Percentiles rank a stretch among this genome's conserved stretches.
Conservation (phyloP, 2,888 invertebrate genomes). For the Noctua janthe region DNA sequence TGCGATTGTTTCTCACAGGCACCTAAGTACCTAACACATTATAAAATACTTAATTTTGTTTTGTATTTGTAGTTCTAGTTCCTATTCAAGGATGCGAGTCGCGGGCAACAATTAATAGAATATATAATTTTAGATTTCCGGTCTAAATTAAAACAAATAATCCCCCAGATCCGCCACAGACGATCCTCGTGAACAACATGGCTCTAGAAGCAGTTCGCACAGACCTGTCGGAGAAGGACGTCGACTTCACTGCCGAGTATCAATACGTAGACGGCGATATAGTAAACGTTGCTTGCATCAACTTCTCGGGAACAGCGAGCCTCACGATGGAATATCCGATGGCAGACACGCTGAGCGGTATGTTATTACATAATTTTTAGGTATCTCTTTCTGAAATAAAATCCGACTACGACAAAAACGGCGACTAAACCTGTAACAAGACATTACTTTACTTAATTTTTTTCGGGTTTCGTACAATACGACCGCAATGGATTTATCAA, state of each 20-base stretch:
- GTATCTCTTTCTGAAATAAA: neutral
- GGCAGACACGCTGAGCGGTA: slow-evolving; percentile 11
- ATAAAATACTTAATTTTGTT: neutral
- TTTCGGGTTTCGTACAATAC: too few relatives aligned
- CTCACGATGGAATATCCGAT: slow-evolving; percentile 12
- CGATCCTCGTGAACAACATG: slow-evolving; percentile 49
- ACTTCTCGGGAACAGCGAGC: neutral
- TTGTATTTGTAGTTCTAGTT: neutral
- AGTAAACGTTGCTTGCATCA: slow-evolving; percentile 5
- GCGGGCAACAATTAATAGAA: neutral
- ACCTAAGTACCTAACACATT: too few relatives aligned
- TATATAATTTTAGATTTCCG: neutral
- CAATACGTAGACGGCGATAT: slow-evolving; percentile 12
- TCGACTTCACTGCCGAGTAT: slow-evolving; percentile 27
- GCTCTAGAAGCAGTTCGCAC: slow-evolving; percentile 6
- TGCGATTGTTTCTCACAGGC: neutral
- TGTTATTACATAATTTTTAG: neutral
- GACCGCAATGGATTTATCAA: too few relatives aligned
- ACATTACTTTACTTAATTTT: too few relatives aligned
- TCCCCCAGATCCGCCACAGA: slow-evolving; percentile 17
- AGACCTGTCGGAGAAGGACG: neutral
- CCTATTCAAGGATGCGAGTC: neutral
- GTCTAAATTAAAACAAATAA: neutral
- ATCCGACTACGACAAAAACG: neutral
- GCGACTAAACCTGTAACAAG: too few relatives aligned